These are phyloP conservation scores for Aplysina aerophoba DNA, from an alignment of 37 sponge, comb jelly and placozoan genomes.

Conservation along the genomic window DNA sequence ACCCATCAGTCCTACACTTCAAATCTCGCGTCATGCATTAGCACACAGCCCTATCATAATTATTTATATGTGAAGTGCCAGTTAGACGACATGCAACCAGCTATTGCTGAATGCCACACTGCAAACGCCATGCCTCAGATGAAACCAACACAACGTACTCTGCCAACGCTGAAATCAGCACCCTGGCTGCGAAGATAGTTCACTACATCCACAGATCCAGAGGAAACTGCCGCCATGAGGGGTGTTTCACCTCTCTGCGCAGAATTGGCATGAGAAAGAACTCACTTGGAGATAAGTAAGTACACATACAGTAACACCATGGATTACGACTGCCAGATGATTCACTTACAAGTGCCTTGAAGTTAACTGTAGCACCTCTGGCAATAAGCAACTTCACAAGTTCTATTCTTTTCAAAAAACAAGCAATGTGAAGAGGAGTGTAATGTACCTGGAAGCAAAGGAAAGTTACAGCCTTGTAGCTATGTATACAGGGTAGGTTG, in stretches of 20 bases:
- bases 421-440: constrained; percentile 22
- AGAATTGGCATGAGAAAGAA: background rate
- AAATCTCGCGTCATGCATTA: no score
- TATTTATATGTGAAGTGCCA: no score
- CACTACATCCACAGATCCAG: constrained; percentile 13
- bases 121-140: no score
- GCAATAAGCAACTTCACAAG: background rate
- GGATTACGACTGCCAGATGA: background rate
- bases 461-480: no score
- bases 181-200: background rate
- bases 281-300: background rate
- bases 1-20: no score
- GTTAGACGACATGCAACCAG: no score
- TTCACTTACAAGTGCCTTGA: background rate
- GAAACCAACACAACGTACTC: background rate
- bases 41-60: no score
- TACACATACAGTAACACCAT: background rate
- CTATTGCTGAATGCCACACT: no score
- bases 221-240: background rate
- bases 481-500: background rate
- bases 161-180: background rate
- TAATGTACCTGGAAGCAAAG: background rate
- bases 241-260: background rate
- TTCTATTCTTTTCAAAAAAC: background rate
- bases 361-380: background rate